Conservation (phyloP, 64 coral and sea anemone genomes). For the Stylophora pistillata region DNA sequence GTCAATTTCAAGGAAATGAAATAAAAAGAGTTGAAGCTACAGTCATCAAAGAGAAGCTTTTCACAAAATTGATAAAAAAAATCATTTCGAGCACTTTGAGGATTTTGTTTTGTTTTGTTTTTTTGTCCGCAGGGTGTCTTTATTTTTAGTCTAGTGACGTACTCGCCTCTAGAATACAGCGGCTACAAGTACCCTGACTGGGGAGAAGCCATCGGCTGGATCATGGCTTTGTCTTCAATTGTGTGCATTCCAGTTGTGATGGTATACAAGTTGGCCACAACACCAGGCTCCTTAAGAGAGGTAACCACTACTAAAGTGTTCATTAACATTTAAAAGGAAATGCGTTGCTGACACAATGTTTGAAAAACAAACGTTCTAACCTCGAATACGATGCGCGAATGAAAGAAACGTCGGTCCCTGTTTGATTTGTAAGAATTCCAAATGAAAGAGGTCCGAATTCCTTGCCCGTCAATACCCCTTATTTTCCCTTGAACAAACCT, state of each 20-base stretch:
- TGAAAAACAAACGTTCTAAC: no score
- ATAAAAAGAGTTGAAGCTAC: no score
- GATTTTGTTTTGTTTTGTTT: neutral
- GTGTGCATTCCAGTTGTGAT: neutral
- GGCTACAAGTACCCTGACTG: neutral
- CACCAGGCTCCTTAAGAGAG: neutral
- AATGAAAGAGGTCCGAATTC: no score
- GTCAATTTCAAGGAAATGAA: no score
- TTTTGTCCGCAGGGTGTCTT: neutral
- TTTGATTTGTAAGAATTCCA: no score
- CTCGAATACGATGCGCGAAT: no score
- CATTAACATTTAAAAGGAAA: neutral
- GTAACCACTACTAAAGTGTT: neutral
- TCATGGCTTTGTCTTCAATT: slow-evolving; percentile 20
- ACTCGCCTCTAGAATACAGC: neutral
- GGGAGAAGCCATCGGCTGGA: slow-evolving; percentile 5
- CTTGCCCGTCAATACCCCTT: no score
- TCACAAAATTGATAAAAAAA: no score
- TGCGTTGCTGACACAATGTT: neutral
- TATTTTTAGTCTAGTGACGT: neutral
- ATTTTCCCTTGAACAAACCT: no score
- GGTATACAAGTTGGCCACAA: neutral
- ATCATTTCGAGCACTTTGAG: no score
- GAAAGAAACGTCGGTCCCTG: no score
- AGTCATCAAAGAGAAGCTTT: no score